phyloP scores from a whole-genome alignment of 2,797 vertebrate species.

The Monodelphis domestica region DNA sequence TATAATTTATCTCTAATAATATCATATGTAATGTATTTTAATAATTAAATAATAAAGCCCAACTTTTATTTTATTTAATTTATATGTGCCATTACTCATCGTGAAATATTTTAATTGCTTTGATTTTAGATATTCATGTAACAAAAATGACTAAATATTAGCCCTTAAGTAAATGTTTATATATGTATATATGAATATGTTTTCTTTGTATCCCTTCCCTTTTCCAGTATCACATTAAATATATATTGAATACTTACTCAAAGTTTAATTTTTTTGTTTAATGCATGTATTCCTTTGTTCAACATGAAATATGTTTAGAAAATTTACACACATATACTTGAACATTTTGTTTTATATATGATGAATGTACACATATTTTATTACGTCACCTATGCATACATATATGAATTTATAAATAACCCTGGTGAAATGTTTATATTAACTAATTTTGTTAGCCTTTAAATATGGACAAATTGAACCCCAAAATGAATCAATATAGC shows the following conservation, averaged over 20 bases:
- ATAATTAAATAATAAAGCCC: slow-evolving; percentile 82
- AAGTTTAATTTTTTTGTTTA: not conserved
- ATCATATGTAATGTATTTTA: slow-evolving; percentile 81
- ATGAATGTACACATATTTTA: too few species aligned
- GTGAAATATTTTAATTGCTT: not conserved
- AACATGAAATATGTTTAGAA: not conserved
- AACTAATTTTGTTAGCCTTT: slow-evolving; percentile 72
- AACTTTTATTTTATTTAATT: slow-evolving; percentile 82
- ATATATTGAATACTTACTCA: not conserved
- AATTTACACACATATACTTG: too few species aligned
- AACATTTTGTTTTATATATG: too few species aligned
- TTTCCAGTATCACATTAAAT: not conserved
- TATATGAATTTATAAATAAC: slow-evolving; percentile 64
- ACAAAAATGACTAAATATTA: not conserved
- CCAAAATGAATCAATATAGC: slow-evolving; percentile 73
- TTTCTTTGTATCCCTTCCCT: not conserved
- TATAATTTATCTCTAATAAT: slow-evolving; percentile 70
- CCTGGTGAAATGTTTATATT: slow-evolving; percentile 73
- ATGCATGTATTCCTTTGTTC: not conserved
- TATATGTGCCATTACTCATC: slow-evolving; percentile 63
- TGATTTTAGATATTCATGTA: too few species aligned
- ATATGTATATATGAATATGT: not conserved
- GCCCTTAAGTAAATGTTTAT: not conserved
- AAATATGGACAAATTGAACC: slow-evolving; percentile 66
- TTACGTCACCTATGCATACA: too few species aligned